Conservation (phyloP, 2,888 invertebrate species). For the Euplexia lucipara region DNA sequence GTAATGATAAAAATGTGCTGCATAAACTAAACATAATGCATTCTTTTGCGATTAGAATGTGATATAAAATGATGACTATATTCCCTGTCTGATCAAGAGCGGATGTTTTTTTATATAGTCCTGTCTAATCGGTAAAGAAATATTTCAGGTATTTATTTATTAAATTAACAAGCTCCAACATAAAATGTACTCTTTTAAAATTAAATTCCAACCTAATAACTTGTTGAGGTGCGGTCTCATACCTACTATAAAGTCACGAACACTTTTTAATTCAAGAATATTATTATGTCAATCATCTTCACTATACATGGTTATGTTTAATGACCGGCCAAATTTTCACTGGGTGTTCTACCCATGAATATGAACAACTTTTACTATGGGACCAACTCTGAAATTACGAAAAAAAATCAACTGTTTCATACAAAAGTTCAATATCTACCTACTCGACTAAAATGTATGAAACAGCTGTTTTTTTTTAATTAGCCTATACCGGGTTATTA, state of each 20-base stretch:
- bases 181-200: conserved; percentile 6
- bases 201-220: conserved; percentile 8
- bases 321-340: no score
- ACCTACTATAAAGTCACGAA: neutral
- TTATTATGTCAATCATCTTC: conserved; percentile 21
- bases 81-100: neutral
- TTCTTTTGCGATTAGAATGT: conserved; percentile 38
- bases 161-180: conserved; percentile 10
- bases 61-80: conserved; percentile 27
- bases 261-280: conserved; percentile 15
- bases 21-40: conserved; percentile 9
- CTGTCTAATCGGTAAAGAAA: conserved; percentile 15
- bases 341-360: no score
- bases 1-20: conserved; percentile 23
- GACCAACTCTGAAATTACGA: no score
- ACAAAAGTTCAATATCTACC: no score
- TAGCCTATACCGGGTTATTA: no score
- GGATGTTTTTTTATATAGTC: conserved; percentile 13
- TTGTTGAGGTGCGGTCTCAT: neutral
- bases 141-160: conserved; percentile 7
- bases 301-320: no score
- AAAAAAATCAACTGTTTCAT: no score
- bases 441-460: no score
- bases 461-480: no score
- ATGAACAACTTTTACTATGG: no score